Evolutionary conservation across 2,797 vertebrate genomes (phyloP).

Genomic region (Poeciliopsis paucimaculata): DNA sequence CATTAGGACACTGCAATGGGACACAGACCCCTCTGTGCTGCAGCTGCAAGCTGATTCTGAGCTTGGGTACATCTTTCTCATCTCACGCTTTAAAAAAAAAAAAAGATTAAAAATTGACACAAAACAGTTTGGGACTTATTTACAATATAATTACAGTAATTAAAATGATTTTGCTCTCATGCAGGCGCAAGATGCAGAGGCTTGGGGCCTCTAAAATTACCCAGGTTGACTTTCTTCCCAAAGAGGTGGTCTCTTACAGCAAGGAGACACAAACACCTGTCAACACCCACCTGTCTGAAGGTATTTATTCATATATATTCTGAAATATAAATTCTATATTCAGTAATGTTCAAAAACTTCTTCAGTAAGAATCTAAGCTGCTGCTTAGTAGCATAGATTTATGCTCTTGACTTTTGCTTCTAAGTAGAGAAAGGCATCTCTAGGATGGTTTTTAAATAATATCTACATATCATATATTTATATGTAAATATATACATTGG

Average conservation of each 20-base stretch:
- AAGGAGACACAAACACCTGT: slow-evolving; percentile 97
- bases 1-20: slow-evolving; percentile 97
- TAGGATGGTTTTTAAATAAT: not conserved
- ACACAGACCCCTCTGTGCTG: slow-evolving; percentile 98
- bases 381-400: not conserved
- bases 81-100: not conserved
- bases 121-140: not conserved
- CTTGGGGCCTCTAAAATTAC: slow-evolving; percentile 94
- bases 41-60: slow-evolving; percentile 98
- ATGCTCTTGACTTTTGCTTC: not conserved
- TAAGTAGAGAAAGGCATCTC: not conserved
- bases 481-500: not conserved
- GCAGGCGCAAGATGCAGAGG: slow-evolving; percentile 89
- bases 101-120: not conserved
- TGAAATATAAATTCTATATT: slow-evolving; percentile 5
- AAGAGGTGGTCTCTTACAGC: slow-evolving; percentile 92
- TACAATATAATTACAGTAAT: slow-evolving; percentile 8
- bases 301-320: slow-evolving; percentile 69
- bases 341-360: not conserved
- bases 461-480: not conserved
- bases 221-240: slow-evolving; percentile 95
- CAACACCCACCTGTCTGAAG: slow-evolving; percentile 90
- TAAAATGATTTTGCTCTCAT: slow-evolving; percentile 30
- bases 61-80: slow-evolving; percentile 87
- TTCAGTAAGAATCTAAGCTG: not conserved